These are phyloP conservation scores for Lophochroa leadbeateri DNA, from an alignment of 2,113 vertebrate species.

Conservation along the genomic window DNA sequence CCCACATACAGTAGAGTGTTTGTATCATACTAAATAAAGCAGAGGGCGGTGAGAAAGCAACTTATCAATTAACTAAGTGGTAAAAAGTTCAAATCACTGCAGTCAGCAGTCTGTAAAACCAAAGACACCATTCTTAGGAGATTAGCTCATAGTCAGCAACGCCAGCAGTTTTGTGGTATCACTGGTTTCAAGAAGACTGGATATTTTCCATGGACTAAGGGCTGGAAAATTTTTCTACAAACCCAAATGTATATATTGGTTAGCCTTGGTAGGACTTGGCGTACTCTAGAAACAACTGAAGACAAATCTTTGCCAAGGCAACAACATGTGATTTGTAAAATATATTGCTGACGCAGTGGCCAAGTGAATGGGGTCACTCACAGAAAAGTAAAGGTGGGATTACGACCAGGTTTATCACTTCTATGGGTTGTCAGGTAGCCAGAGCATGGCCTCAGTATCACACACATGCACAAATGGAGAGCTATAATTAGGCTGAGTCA, in stretches of 20 bases:
- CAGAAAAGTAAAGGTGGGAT: background rate
- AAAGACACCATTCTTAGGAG: constrained; percentile 42
- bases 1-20: constrained; percentile 10
- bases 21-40: constrained; percentile 17
- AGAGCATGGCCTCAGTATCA: background rate
- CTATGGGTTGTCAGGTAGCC: background rate
- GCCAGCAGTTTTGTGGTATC: constrained; percentile 51
- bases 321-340: background rate
- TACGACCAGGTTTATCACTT: background rate
- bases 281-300: background rate
- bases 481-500: background rate
- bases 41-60: constrained; percentile 12
- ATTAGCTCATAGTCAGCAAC: constrained; percentile 53
- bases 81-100: background rate
- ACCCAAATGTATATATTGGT: constrained; percentile 24
- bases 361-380: background rate
- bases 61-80: constrained; percentile 56
- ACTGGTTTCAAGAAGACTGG: background rate
- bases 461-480: background rate
- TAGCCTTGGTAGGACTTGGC: background rate
- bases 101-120: constrained; percentile 63
- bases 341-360: background rate
- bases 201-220: constrained; percentile 13
- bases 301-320: background rate
- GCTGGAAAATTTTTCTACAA: background rate